Evolutionary conservation across 2,797 vertebrate species (phyloP).

Genomic region (Sebastes alutus): DNA sequence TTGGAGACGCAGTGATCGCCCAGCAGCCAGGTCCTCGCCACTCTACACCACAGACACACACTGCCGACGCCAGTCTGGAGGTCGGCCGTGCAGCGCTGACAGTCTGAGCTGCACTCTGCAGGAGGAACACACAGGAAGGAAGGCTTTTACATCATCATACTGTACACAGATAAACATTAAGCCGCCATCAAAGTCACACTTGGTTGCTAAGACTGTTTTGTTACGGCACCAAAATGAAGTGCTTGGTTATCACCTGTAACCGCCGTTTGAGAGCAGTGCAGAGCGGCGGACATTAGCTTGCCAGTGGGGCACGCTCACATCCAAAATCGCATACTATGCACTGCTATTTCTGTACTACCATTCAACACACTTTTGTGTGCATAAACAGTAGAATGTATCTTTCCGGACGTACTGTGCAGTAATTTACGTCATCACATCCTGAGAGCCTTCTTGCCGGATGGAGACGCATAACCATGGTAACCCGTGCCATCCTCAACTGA

Average conservation of each 20-base stretch:
- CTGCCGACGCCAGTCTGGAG: constrained; percentile 80
- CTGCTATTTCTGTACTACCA: no score
- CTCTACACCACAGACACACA: constrained; percentile 88
- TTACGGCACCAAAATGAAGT: not conserved
- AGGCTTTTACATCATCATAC: not conserved
- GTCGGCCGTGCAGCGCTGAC: constrained; percentile 87
- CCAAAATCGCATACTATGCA: no score
- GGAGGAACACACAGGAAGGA: not conserved
- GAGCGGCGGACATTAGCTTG: fast-evolving
- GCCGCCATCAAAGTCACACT: not conserved
- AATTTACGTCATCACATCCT: no score
- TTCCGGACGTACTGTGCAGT: no score
- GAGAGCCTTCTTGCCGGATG: no score
- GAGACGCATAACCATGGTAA: no score
- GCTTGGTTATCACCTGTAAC: no score
- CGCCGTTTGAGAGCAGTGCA: no score
- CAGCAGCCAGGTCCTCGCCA: constrained; percentile 79
- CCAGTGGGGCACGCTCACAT: no score
- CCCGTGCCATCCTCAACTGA: no score
- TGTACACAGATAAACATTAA: not conserved
- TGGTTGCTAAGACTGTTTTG: not conserved
- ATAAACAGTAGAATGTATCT: no score
- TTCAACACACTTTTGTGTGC: no score
- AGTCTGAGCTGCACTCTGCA: constrained; percentile 88
- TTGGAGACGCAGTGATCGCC: constrained; percentile 85